Conservation (phyloP, 1,140 invertebrate genomes). For the Hyles euphorbiae region DNA sequence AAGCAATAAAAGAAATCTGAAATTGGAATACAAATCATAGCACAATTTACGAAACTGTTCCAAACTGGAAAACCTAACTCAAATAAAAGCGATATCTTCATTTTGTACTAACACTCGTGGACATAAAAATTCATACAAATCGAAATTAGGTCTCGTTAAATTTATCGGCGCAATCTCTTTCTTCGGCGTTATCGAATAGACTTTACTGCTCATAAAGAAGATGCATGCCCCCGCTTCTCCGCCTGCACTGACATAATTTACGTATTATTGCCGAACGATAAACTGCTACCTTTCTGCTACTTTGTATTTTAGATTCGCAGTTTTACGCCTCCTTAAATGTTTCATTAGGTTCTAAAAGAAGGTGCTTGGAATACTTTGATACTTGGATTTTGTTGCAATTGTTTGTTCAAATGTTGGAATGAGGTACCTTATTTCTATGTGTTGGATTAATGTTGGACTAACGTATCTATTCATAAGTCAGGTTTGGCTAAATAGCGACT, state of each 20-base stretch:
- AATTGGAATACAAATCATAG: too few species aligned
- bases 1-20: too few species aligned
- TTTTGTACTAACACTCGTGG: too few species aligned
- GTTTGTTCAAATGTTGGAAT: not conserved
- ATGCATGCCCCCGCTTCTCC: not conserved
- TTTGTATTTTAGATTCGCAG: not conserved
- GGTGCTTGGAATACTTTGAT: not conserved
- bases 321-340: constrained; percentile 3
- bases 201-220: constrained; percentile 4
- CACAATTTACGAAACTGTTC: too few species aligned
- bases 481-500: too few species aligned
- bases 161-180: constrained; percentile 3
- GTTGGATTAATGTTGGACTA: too few species aligned
- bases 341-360: not conserved
- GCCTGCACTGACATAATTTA: constrained; percentile 5
- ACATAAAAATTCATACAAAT: too few species aligned
- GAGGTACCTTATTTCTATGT: too few species aligned
- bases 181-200: not conserved
- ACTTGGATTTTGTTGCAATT: not conserved
- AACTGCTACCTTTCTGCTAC: not conserved
- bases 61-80: too few species aligned
- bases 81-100: too few species aligned
- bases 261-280: not conserved
- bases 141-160: not conserved
- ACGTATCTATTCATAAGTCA: too few species aligned